A percentile compares a stretch with the other conserved stretches of the same genome.
phyloP scores from a whole-genome alignment of 2,888 invertebrate species.

The Trypoxylon attenuatum region DNA sequence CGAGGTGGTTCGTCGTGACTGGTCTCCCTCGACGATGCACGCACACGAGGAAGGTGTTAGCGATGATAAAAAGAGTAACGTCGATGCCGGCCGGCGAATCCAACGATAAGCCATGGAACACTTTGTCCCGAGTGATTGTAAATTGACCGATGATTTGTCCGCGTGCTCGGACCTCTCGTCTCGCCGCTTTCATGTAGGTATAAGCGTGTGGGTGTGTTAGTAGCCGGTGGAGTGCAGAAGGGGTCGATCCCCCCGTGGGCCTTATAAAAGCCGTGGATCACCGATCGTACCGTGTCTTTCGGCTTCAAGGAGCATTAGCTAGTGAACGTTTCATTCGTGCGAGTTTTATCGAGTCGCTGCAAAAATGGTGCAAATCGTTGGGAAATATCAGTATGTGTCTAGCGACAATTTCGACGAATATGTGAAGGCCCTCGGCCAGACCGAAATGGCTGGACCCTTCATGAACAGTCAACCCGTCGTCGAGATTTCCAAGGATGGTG shows the following conservation, averaged over 20 bases:
- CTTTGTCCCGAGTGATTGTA: constrained; percentile 43
- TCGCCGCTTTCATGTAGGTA: not conserved
- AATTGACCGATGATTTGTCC: constrained; percentile 24
- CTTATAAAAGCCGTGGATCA: constrained; percentile 47
- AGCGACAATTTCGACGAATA: constrained; percentile 71
- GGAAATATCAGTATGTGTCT: constrained; percentile 68
- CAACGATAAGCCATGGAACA: constrained; percentile 45
- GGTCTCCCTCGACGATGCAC: not conserved
- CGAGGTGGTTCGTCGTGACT: not conserved
- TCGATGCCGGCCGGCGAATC: constrained; percentile 10
- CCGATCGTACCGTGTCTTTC: constrained; percentile 11
- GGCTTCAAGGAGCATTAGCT: constrained; percentile 9
- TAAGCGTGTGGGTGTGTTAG: not conserved
- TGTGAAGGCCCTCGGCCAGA: constrained; percentile 62
- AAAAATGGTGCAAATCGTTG: constrained; percentile 69
- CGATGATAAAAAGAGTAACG: constrained; percentile 38
- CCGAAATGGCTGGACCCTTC: constrained; percentile 58
- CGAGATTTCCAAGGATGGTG: constrained; percentile 61
- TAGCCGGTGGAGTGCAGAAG: constrained; percentile 11
- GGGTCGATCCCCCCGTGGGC: constrained; percentile 32
- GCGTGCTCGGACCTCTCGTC: constrained; percentile 8
- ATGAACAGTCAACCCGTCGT: constrained; percentile 65
- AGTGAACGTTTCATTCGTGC: not conserved
- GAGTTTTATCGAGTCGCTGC: not conserved
- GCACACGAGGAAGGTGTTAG: constrained; percentile 14